Conservation (phyloP, 2,797 vertebrate species). For the Kryptopterus vitreolus region DNA sequence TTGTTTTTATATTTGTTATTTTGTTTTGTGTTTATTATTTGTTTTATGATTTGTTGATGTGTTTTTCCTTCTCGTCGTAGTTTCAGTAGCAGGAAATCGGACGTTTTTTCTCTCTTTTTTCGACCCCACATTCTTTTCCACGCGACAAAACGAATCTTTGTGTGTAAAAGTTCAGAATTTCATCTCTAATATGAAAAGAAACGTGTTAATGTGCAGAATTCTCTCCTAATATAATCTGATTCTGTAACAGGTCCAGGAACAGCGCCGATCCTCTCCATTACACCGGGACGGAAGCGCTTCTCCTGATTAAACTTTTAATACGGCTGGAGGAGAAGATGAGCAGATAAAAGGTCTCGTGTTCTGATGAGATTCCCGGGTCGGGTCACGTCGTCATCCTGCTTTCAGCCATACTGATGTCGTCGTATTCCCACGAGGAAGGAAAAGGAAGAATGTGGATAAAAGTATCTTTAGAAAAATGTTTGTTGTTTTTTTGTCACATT, state of each 20-base stretch:
- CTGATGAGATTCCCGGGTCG: conserved; percentile 17
- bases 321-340: conserved; percentile 16
- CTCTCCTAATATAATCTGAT: neutral
- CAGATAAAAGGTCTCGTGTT: conserved; percentile 23
- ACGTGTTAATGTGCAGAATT: neutral
- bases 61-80: neutral
- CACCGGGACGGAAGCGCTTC: neutral
- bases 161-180: neutral
- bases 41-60: too few species aligned
- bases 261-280: neutral
- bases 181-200: too few species aligned
- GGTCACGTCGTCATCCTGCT: neutral
- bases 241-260: neutral
- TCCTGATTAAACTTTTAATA: conserved; percentile 17
- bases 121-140: neutral
- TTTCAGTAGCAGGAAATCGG: neutral
- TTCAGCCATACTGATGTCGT: neutral
- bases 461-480: too few species aligned
- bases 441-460: too few species aligned
- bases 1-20: too few species aligned
- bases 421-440: too few species aligned
- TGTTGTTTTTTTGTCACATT: neutral
- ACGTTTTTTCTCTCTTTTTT: too few species aligned
- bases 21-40: too few species aligned
- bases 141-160: neutral